phyloP scores from a whole-genome alignment of 2,797 vertebrate genomes.

The Neopelma chrysocephalum region DNA sequence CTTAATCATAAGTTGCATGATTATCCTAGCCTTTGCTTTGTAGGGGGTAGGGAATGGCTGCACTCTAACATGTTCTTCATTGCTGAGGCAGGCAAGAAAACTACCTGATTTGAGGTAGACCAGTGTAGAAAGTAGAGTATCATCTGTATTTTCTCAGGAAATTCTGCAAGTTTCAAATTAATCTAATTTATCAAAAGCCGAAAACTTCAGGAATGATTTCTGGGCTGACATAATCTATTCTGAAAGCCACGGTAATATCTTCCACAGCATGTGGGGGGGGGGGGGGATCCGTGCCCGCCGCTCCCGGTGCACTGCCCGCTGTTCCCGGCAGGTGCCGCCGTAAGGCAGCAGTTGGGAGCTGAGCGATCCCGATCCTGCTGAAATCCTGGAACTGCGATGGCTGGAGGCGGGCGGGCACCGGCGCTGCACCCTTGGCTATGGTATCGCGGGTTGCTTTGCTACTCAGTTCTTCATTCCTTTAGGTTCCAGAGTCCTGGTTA shows the following conservation, averaged over 20 bases:
- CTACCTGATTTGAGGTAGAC: not conserved
- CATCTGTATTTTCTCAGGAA: not conserved
- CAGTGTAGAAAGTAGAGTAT: not conserved
- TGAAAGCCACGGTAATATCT: not conserved
- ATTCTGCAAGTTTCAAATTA: not conserved
- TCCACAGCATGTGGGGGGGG: no score
- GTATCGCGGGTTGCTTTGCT: accelerated
- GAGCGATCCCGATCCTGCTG: not conserved
- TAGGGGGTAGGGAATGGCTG: not conserved
- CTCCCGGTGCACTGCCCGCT: not conserved
- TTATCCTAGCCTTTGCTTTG: not conserved
- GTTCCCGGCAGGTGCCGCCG: not conserved
- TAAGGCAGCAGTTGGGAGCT: not conserved
- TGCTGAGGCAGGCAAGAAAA: not conserved
- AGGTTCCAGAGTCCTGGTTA: accelerated
- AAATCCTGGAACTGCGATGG: accelerated
- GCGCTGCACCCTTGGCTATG: accelerated
- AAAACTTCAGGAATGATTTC: not conserved
- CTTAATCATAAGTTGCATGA: not conserved
- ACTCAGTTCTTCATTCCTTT: accelerated
- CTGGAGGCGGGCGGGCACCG: accelerated
- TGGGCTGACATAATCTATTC: not conserved
- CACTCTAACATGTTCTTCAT: accelerated
- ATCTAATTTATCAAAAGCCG: accelerated
- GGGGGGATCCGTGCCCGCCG: accelerated